A percentile compares a stretch with the other conserved stretches of the same genome.
phyloP scores from a whole-genome alignment of 2,113 vertebrate genomes.

The Alethe castanea region DNA sequence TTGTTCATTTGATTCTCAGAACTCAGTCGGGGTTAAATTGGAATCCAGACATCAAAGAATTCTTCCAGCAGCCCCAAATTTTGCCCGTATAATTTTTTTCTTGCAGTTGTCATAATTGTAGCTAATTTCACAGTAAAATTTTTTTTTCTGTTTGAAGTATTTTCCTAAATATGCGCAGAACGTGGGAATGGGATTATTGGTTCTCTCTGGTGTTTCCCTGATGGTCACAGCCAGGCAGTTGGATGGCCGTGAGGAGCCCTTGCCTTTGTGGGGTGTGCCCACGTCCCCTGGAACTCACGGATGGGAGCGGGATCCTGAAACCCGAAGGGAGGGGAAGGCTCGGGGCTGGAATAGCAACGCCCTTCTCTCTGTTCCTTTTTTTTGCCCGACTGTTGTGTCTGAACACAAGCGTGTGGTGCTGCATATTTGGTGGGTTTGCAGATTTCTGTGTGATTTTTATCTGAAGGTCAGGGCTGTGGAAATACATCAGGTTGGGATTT shows the following conservation, averaged over 20 bases:
- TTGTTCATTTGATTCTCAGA: constrained; percentile 98
- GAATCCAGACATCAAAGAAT: constrained; percentile 99
- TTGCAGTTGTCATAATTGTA: constrained; percentile 81
- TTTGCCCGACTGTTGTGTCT: constrained; percentile 51
- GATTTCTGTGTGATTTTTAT: constrained; percentile 67
- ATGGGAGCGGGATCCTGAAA: background rate
- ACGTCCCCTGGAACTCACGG: fast-evolving
- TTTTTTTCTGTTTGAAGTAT: constrained; percentile 76
- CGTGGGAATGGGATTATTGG: constrained; percentile 37
- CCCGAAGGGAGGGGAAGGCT: constrained; percentile 26
- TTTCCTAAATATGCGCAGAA: constrained; percentile 62
- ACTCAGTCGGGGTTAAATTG: constrained; percentile 99
- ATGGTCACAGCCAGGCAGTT: background rate
- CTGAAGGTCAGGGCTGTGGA: constrained; percentile 75
- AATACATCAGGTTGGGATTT: constrained; percentile 71
- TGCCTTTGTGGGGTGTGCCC: background rate
- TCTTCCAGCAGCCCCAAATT: constrained; percentile 84
- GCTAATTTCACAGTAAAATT: constrained; percentile 75
- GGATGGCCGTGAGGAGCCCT: background rate
- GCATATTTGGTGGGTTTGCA: constrained; percentile 67
- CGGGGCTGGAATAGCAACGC: constrained; percentile 29
- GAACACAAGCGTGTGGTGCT: constrained; percentile 45
- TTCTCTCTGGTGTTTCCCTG: background rate
- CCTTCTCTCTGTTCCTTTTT: constrained; percentile 13
- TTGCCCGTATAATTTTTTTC: constrained; percentile 77